phyloP scores from a whole-genome alignment of 2,888 invertebrate genomes.

The Eudasyphora cyanicolor region DNA sequence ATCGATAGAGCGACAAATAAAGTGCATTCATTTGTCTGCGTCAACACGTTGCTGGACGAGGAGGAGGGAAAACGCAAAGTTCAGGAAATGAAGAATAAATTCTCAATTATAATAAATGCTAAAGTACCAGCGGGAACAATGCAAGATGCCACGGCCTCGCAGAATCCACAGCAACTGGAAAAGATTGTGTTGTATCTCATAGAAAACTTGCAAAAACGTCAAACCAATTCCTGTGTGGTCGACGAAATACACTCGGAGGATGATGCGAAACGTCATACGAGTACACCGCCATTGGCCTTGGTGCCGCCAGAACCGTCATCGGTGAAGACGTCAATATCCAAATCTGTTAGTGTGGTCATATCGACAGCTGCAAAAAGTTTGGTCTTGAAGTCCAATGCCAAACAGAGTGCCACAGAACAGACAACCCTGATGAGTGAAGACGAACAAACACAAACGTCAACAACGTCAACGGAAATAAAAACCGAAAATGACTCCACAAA shows the following conservation, averaged over 20 bases:
- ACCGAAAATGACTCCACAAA: slow-evolving; percentile 23
- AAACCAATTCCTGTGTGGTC: slow-evolving; percentile 64
- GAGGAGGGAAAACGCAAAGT: slow-evolving; percentile 87
- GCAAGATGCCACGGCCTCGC: slow-evolving; percentile 81
- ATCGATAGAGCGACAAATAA: slow-evolving; percentile 87
- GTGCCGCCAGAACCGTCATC: slow-evolving; percentile 78
- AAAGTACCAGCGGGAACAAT: slow-evolving; percentile 79
- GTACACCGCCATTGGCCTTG: slow-evolving; percentile 75
- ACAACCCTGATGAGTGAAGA: not conserved
- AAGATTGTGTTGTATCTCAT: slow-evolving; percentile 87
- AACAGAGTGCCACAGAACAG: slow-evolving; percentile 50
- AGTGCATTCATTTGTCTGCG: slow-evolving; percentile 92
- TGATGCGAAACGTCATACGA: slow-evolving; percentile 62
- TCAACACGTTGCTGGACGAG: slow-evolving; percentile 88
- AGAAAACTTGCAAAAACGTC: slow-evolving; percentile 80
- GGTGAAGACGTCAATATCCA: slow-evolving; percentile 79
- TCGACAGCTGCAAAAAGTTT: slow-evolving; percentile 76
- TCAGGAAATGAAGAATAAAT: slow-evolving; percentile 89
- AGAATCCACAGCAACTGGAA: slow-evolving; percentile 87
- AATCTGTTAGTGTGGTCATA: slow-evolving; percentile 79
- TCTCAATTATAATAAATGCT: slow-evolving; percentile 85
- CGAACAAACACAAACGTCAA: slow-evolving; percentile 23
- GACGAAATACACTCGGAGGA: slow-evolving; percentile 60
- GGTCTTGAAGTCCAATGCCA: slow-evolving; percentile 67
- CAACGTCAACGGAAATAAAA: slow-evolving; percentile 16